Base-by-base conservation (phyloP, 2,888 invertebrate genomes). In the Drosophila seclusa region DNA sequence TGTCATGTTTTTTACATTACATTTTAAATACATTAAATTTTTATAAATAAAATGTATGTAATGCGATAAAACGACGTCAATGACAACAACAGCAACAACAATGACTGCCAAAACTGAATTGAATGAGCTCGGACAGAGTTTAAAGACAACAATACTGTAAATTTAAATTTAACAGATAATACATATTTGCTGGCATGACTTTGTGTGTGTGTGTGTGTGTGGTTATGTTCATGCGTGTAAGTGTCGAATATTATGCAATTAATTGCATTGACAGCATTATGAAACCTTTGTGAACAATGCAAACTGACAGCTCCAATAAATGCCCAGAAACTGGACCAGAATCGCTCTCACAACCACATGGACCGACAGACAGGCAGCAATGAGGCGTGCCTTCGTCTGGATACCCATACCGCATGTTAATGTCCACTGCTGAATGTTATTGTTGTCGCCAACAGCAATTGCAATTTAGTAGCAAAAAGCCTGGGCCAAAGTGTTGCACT, bases 251-350 rank as follows among this genome's bases (percentile, higher is more conserved):
- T 90, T 81, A 77, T 90, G 89, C 83, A 90, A 88, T 87, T 87
- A 87, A 87, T 87, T 87, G 83, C 89, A 87, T 82, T 86, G 87
- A 86, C 89, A 86, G 83, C 89, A 90, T 88, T 85, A 86, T 90
- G 87, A 90, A 78, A 82, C 83, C 76, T 80, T 82, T 79, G 79
- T 74, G 73, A 74, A 73, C 81, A 88, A 90, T 88, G 64, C 79
- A 81, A 79, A 55, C 73, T 87, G 89, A 90, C 89, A 90, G 90
- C 68, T 75, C 57, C 74, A 71, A 82, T 83, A 85, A 78, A 82
- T 79, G 81, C 73, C 65, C 72, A 72, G 80, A 68, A 80, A 68
- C 59, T 59, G 76, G 58, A 58, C 50, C 45, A 45, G 42, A 40
- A 18, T 49, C 24, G 29, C 38, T 36, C 31, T 4, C 53, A 48